Conservation (phyloP, 2,888 invertebrate species). For the Ferrisia virgata region DNA sequence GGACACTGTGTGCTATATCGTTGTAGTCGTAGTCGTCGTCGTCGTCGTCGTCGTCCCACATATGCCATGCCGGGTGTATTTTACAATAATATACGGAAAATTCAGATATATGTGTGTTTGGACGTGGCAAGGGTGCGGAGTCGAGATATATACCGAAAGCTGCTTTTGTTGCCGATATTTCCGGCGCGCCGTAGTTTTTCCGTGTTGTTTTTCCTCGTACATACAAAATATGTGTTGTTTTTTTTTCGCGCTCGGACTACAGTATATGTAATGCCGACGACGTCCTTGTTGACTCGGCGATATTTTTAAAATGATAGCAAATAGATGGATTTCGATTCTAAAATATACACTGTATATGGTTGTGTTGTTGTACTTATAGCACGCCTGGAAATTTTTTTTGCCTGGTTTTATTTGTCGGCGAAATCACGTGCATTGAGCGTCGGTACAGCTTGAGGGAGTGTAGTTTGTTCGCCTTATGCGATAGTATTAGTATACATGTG, state of each 20-base stretch:
- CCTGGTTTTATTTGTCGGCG: not conserved
- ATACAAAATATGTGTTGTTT: not conserved
- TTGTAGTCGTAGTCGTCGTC: too few relatives aligned
- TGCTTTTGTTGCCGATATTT: not conserved
- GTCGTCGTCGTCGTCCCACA: not conserved
- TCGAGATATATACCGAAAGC: not conserved
- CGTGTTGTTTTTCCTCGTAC: not conserved
- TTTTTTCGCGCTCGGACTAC: not conserved
- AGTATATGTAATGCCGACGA: not conserved
- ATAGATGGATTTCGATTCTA: not conserved
- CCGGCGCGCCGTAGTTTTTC: not conserved
- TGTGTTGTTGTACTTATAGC: not conserved
- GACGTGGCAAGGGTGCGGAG: not conserved
- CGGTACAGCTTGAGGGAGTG: not conserved
- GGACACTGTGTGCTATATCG: not conserved
- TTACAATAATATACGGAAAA: not conserved
- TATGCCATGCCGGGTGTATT: not conserved
- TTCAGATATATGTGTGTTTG: not conserved
- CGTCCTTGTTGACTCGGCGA: not conserved
- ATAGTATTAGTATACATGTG: too few relatives aligned
- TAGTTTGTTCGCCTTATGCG: not conserved
- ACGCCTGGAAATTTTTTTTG: not conserved
- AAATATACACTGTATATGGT: not conserved
- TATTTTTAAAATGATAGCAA: not conserved
- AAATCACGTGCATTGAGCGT: not conserved